Base-by-base conservation (phyloP, 1,140 invertebrate species). In the Pseudomyrmex flavicornis region DNA sequence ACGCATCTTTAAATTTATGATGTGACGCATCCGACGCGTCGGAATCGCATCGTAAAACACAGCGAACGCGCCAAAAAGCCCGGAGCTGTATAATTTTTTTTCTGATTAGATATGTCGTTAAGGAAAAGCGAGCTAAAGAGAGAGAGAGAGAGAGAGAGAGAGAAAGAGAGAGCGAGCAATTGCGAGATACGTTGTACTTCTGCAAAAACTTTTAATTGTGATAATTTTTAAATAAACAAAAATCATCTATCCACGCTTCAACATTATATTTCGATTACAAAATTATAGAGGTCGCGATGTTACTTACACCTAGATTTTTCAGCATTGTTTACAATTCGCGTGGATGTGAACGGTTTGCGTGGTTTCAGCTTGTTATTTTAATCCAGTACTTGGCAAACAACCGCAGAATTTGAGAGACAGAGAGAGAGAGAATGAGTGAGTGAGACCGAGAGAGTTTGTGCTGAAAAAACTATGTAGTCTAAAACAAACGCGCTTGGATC, bases 241-340 rank as follows among this genome's bases (percentile, higher is more conserved):
- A 35, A 35, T 35, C 5, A 1, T 35, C 5, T 1, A 35, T 35
- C 35, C 35, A 35, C 7, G 35, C 35, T 35, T 44, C 15, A 13
- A 59, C 48, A 79, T 79, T 13, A 59, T 59, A 44, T 56, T 35
- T 15, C 20, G 65, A 79, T 79, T 70, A 54, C 44, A 20, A 20
- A 70, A 79, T 69, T 35, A 35, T 35, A 35, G 52, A 50, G 46
- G 17, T 52, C 48, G n/a, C 44, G 46, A 44, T 35, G 66, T 80
- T 80, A 80, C 76, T 80, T 80, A 80, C 54, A 79, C 70, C 44
- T 80, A 7, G 54, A 61, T 80, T 80, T 80, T 80, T 54, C 59
- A 54, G 58, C 83, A 86, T 83, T 69, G 83, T 85, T 80, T 74
- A 86, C 79, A 79, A 87, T 74, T 83, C 68, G 63, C 56, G 76